A percentile compares a stretch with the other conserved stretches of the same genome.
Conservation (phyloP, 2,888 invertebrate species). For the Netelia virgata region DNA sequence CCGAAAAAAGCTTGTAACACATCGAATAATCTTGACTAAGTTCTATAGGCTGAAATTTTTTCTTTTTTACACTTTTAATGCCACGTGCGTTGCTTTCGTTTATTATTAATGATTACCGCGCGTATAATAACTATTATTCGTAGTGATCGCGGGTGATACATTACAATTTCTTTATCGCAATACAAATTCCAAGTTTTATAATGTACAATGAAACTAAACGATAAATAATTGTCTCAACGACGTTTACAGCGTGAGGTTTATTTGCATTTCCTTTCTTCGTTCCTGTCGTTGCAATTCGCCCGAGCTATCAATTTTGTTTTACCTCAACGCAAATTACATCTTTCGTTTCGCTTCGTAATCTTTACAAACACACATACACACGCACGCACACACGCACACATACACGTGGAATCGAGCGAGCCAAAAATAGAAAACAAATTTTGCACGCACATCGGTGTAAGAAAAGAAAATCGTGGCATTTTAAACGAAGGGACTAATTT, state of each 20-base stretch:
- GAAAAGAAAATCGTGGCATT: background rate
- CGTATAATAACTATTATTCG: conserved; percentile 24
- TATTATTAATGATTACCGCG: conserved; percentile 41
- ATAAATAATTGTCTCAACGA: conserved; percentile 43
- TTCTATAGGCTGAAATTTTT: no score
- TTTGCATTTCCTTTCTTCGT: conserved; percentile 6
- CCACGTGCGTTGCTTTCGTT: conserved; percentile 41
- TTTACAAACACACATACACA: background rate
- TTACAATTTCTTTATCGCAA: conserved; percentile 31
- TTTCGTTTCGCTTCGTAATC: background rate
- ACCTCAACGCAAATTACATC: background rate
- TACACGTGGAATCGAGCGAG: no score
- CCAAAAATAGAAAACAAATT: background rate
- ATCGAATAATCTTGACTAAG: background rate
- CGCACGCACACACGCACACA: no score
- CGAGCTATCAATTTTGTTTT: background rate
- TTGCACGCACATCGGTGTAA: background rate
- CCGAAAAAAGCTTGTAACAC: background rate
- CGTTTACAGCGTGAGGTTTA: conserved; percentile 22
- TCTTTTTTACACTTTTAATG: conserved; percentile 25
- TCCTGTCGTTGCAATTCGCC: no score
- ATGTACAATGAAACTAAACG: conserved; percentile 31
- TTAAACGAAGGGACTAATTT: background rate
- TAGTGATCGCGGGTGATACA: conserved; percentile 30
- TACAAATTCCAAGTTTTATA: conserved; percentile 54